phyloP scores from a whole-genome alignment of 2,797 vertebrate genomes.

The Darevskia nairensis region DNA sequence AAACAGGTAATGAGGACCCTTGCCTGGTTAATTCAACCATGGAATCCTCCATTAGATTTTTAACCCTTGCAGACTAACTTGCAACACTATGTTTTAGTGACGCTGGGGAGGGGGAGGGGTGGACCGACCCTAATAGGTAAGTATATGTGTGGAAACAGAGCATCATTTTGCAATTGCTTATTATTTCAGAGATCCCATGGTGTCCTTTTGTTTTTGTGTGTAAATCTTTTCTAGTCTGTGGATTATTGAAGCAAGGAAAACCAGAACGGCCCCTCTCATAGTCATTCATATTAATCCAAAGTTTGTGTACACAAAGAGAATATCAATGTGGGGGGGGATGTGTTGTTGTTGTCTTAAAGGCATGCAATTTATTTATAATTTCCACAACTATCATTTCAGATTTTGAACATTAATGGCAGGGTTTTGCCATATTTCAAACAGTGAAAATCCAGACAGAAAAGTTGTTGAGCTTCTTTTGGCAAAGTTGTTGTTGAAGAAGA shows the following conservation, averaged over 20 bases:
- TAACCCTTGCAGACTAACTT: no score
- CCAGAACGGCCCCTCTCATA: not conserved
- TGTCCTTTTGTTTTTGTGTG: slow-evolving; percentile 34
- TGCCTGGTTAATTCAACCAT: no score
- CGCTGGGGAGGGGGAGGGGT: no score
- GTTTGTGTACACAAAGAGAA: slow-evolving; percentile 13
- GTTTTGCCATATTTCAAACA: no score
- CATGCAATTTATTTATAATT: slow-evolving; percentile 28
- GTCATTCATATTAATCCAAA: slow-evolving; percentile 37
- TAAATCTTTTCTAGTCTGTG: slow-evolving; percentile 50
- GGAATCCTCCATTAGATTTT: no score
- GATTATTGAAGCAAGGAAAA: slow-evolving; percentile 47
- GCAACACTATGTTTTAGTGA: not conserved
- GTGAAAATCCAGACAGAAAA: no score
- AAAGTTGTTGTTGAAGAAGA: no score
- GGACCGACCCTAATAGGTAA: not conserved
- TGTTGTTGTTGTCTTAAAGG: not conserved
- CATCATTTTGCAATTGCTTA: slow-evolving; percentile 17
- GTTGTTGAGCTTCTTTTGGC: no score
- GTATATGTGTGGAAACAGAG: slow-evolving; percentile 14
- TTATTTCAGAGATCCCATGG: slow-evolving; percentile 25
- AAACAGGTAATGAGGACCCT: no score
- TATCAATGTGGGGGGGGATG: not conserved
- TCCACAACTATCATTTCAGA: slow-evolving; percentile 18
- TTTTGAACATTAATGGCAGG: not conserved